phyloP scores from a whole-genome alignment of 2,113 vertebrate genomes.

The Chelonoidis abingdonii region DNA sequence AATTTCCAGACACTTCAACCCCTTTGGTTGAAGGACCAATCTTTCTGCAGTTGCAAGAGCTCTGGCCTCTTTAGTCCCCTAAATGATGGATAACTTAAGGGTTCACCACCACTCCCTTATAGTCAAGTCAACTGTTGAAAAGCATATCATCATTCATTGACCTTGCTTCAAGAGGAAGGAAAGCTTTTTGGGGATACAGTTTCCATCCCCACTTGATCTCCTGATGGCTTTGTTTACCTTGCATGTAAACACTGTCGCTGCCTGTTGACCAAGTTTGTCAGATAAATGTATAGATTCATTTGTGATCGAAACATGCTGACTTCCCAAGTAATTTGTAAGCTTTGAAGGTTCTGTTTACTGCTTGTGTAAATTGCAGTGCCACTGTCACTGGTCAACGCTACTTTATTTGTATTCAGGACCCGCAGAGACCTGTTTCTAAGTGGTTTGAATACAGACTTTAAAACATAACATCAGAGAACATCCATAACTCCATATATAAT shows the following conservation, averaged over 20 bases:
- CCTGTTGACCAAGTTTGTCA: background rate
- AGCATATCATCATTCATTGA: background rate
- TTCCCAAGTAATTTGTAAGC: background rate
- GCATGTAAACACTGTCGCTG: background rate
- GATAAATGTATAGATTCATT: background rate
- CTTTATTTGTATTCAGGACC: no score
- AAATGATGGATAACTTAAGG: background rate
- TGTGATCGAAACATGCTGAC: background rate
- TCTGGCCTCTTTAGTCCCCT: background rate
- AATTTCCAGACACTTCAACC: background rate
- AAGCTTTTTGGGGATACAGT: background rate
- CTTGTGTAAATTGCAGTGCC: no score
- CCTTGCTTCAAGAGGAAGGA: background rate
- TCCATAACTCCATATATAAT: no score
- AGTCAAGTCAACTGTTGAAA: background rate
- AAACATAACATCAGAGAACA: no score
- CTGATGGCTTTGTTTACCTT: background rate
- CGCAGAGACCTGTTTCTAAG: no score
- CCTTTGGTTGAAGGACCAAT: background rate
- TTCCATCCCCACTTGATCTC: background rate
- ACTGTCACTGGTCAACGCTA: no score
- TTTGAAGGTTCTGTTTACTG: background rate
- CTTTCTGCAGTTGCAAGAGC: background rate
- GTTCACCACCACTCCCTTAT: background rate
- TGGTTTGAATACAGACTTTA: no score